A percentile compares a stretch with the other conserved stretches of the same genome.
These are phyloP conservation scores for Drosophila orena DNA, from an alignment of 1,140 invertebrate species.

Conservation along the genomic window DNA sequence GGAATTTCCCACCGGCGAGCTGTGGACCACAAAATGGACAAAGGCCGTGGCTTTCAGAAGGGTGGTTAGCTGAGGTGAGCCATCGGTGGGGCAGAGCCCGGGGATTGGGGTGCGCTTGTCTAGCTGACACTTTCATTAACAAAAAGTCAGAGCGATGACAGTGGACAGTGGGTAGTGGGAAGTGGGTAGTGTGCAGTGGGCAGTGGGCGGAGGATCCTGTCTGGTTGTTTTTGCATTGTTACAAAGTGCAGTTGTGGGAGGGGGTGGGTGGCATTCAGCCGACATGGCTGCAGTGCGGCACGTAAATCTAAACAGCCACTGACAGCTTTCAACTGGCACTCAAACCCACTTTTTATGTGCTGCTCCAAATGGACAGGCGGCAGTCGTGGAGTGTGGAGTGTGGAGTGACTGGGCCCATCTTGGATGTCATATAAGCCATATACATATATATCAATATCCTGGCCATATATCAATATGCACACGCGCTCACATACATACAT, in stretches of 20 bases:
- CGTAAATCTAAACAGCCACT: conserved; percentile 82
- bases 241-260: conserved; percentile 62
- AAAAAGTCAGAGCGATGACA: conserved; percentile 80
- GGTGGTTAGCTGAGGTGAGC: conserved; percentile 14
- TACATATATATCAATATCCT: conserved; percentile 52
- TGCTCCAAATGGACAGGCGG: conserved; percentile 52
- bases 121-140: conserved; percentile 83
- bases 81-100: conserved; percentile 8
- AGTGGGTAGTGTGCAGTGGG: neutral
- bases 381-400: too few species aligned
- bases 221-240: conserved; percentile 73
- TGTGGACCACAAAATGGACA: conserved; percentile 11
- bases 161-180: conserved; percentile 22
- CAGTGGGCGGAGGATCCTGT: conserved; percentile 17
- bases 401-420: conserved; percentile 52
- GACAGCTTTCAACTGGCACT: conserved; percentile 72
- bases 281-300: conserved; percentile 78
- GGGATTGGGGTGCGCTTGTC: conserved; percentile 61
- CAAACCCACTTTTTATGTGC: conserved; percentile 58
- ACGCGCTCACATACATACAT: conserved; percentile 22
- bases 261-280: conserved; percentile 51
- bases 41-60: conserved; percentile 1
- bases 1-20: conserved; percentile 29
- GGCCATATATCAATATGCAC: conserved; percentile 63
- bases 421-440: conserved; percentile 52